Percentiles rank a stretch among this genome's conserved stretches.
Evolutionary conservation across 1,140 invertebrate genomes (phyloP).

Genomic region (Cepaea nemoralis): DNA sequence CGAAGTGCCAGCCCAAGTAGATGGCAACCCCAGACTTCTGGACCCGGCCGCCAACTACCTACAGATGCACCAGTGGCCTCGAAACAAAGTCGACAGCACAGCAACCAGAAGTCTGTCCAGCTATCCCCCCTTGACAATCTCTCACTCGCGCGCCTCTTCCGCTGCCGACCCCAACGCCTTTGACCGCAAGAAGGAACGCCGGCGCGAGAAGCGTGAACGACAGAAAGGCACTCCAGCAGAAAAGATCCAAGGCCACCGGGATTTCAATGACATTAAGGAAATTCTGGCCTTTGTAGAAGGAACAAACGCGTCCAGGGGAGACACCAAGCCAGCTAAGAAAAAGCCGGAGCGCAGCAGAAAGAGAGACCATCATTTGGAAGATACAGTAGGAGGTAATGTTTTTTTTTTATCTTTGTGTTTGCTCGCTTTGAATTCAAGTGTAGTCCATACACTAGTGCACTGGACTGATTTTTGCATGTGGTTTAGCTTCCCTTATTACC

Average conservation of each 20-base stretch:
- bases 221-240: background rate
- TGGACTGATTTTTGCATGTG: no score
- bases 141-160: background rate
- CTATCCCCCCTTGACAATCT: background rate
- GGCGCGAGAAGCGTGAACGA: background rate
- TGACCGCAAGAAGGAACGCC: conserved; percentile 16
- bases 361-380: background rate
- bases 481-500: no score
- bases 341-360: background rate
- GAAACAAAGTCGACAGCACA: background rate
- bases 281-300: conserved; percentile 22
- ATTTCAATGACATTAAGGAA: background rate
- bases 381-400: background rate
- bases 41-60: background rate
- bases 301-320: no score
- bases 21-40: conserved; percentile 17
- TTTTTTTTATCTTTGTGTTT: no score
- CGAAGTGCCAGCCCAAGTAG: background rate
- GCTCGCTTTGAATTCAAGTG: no score
- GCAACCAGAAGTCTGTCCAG: background rate
- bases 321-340: background rate
- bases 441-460: no score
- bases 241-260: background rate
- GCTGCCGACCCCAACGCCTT: background rate
- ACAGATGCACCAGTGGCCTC: conserved; percentile 20